Evolutionary conservation across 2,113 vertebrate genomes (phyloP).

Genomic region (Strix aluco): DNA sequence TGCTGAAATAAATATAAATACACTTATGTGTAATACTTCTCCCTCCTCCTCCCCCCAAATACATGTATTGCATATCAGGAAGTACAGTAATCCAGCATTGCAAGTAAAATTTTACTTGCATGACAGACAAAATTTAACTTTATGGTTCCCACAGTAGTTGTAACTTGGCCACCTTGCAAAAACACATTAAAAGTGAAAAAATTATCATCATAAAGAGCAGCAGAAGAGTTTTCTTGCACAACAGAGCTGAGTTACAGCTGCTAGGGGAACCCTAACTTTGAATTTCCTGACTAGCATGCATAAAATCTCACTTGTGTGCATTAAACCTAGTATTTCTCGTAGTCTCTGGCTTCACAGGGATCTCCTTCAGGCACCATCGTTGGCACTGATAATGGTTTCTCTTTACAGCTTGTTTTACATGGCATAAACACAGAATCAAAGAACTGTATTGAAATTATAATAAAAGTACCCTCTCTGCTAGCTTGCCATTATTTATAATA

Average conservation of each 20-base stretch:
- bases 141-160: slow-evolving; percentile 58
- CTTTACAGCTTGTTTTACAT: slow-evolving; percentile 26
- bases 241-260: slow-evolving; percentile 15
- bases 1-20: background rate
- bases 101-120: slow-evolving; percentile 34
- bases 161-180: slow-evolving; percentile 65
- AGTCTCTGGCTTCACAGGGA: background rate
- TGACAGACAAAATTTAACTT: slow-evolving; percentile 55
- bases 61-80: slow-evolving; percentile 10
- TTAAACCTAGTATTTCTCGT: background rate
- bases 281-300: slow-evolving; percentile 10
- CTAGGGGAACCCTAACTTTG: slow-evolving; percentile 57
- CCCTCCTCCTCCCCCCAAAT: background rate
- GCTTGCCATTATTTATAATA: background rate
- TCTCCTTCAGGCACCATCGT: slow-evolving; percentile 10
- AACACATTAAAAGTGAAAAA: slow-evolving; percentile 42
- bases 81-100: slow-evolving; percentile 28
- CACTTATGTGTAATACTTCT: background rate
- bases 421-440: background rate
- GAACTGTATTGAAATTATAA: background rate
- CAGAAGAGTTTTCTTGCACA: slow-evolving; percentile 25
- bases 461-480: background rate
- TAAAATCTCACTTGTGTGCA: background rate
- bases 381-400: background rate
- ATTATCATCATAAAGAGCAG: slow-evolving; percentile 54